A percentile compares a stretch with the other conserved stretches of the same genome.
Evolutionary conservation across 2,797 vertebrate genomes (phyloP).

Genomic region (Anolis apletophallus): DNA sequence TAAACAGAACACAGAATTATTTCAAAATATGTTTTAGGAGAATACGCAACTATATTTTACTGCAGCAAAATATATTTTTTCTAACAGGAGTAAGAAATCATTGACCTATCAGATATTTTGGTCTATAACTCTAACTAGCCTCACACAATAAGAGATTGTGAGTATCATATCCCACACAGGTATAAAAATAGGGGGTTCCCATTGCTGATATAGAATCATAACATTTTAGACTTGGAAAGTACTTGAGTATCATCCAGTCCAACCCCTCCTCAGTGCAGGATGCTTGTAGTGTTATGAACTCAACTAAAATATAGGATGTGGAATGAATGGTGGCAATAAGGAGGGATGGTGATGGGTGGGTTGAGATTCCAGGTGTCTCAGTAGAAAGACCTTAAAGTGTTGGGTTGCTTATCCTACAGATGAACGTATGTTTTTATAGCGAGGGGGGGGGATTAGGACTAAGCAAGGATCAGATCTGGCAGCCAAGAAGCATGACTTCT

Average conservation of each 20-base stretch:
- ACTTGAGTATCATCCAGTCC: not conserved
- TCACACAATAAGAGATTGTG: not conserved
- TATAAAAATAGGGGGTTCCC: not conserved
- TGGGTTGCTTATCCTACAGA: not conserved
- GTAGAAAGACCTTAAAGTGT: not conserved
- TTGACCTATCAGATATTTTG: not conserved
- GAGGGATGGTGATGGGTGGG: not conserved
- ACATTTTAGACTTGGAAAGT: not conserved
- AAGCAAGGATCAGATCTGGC: not conserved
- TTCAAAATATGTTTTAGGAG: slow-evolving; percentile 22
- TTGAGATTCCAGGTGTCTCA: not conserved
- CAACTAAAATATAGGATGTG: not conserved
- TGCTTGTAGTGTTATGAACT: not conserved
- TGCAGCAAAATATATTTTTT: not conserved
- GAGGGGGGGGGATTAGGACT: not conserved
- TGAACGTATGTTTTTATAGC: not conserved
- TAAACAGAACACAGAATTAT: slow-evolving; percentile 36
- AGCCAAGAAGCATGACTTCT: not conserved
- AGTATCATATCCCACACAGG: not conserved
- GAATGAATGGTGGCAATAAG: not conserved
- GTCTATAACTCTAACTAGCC: not conserved
- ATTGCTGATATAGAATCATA: not conserved
- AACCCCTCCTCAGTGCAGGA: not conserved
- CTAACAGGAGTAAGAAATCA: not conserved
- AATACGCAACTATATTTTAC: not conserved